Conservation (phyloP, 1,140 invertebrate species). For the Listronotus oregonensis region DNA sequence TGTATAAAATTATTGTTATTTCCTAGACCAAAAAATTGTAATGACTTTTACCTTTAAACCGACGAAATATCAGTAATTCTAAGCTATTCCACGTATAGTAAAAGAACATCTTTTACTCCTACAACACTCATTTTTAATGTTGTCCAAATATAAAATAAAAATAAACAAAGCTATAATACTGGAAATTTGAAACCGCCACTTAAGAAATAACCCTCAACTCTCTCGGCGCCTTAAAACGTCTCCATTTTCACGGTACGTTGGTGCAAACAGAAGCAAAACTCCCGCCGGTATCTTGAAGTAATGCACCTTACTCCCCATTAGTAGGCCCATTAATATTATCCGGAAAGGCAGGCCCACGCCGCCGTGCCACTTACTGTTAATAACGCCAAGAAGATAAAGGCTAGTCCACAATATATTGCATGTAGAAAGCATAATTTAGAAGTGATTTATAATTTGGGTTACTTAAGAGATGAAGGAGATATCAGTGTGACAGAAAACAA, state of each 20-base stretch:
- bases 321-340: slow-evolving; percentile 22
- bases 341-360: slow-evolving; percentile 9
- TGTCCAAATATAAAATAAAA: no score
- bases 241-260: neutral
- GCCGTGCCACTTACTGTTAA: slow-evolving; percentile 29
- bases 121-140: no score
- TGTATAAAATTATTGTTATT: no score
- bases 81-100: no score
- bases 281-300: slow-evolving; percentile 9
- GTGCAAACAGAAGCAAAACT: neutral
- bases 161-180: no score
- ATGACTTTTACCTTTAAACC: no score
- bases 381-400: slow-evolving; percentile 20
- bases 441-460: slow-evolving; percentile 17
- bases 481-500: no score
- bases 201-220: neutral
- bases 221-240: neutral
- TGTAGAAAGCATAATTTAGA: slow-evolving; percentile 1
- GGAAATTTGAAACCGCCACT: no score
- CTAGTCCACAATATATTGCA: slow-evolving; percentile 9
- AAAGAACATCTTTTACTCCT: no score
- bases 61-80: no score
- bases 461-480: no score
- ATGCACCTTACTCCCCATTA: slow-evolving; percentile 10
- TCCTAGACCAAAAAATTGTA: no score